These are phyloP conservation scores for Heterocephalus glaber DNA, from an alignment of 2,113 vertebrate genomes.

Conservation along the genomic window DNA sequence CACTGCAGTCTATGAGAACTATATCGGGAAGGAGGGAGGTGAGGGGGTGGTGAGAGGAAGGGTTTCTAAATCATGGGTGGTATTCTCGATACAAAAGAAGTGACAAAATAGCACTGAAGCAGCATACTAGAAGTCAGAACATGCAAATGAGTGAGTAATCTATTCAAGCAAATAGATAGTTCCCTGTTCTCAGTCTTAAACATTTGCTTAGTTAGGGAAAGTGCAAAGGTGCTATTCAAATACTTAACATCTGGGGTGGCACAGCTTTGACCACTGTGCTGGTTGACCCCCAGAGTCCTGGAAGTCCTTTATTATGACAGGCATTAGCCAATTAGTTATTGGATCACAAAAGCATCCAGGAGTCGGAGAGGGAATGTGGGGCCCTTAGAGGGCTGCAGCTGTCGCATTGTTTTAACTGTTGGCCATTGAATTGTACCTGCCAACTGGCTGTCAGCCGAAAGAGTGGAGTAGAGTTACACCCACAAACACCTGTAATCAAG, in stretches of 20 bases:
- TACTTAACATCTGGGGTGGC: background rate
- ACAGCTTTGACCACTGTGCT: background rate
- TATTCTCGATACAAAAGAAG: conserved; percentile 41
- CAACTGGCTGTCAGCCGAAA: background rate
- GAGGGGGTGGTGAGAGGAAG: background rate
- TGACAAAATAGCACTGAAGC: background rate
- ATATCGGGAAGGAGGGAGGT: fast-evolving
- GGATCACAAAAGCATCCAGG: background rate
- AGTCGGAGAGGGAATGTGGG: background rate
- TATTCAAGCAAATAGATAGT: conserved; percentile 17
- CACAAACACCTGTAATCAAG: background rate
- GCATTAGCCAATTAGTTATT: background rate
- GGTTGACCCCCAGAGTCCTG: background rate
- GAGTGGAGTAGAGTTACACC: fast-evolving
- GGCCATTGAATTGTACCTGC: background rate
- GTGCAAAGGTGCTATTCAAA: conserved; percentile 42
- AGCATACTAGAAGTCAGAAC: background rate
- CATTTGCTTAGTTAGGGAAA: conserved; percentile 29
- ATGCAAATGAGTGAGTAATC: conserved; percentile 27
- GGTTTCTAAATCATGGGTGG: background rate
- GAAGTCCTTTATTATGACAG: background rate
- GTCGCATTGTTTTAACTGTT: background rate
- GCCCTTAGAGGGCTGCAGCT: background rate
- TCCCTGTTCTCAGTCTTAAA: background rate
- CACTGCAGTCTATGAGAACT: background rate